Evolutionary conservation across 1,140 invertebrate genomes (phyloP).

Genomic region (Tetramorium parvispinum): DNA sequence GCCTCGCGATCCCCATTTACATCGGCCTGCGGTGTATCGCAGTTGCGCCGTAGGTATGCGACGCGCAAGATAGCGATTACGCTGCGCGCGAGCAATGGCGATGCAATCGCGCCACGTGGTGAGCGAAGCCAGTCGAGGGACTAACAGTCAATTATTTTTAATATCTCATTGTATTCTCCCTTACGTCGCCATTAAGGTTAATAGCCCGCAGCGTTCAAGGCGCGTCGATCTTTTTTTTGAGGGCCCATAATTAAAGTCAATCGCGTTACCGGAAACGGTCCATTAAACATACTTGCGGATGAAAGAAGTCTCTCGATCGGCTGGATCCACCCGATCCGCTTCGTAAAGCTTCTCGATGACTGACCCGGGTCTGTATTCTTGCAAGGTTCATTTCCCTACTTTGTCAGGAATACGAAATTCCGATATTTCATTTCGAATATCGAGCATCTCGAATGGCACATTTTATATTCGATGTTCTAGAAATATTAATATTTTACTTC

Average conservation of each 20-base stretch:
- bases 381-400: background rate
- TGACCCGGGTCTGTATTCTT: background rate
- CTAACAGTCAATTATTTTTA: slow-evolving; percentile 74
- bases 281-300: slow-evolving; percentile 66
- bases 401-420: background rate
- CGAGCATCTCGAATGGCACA: background rate
- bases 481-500: slow-evolving; percentile 1
- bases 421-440: background rate
- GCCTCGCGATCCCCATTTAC: slow-evolving; percentile 36
- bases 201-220: slow-evolving; percentile 70
- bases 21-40: slow-evolving; percentile 22
- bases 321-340: slow-evolving; percentile 15
- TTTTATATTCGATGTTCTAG: background rate
- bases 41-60: background rate
- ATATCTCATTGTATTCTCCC: slow-evolving; percentile 76
- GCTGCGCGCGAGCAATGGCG: slow-evolving; percentile 9
- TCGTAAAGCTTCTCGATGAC: background rate
- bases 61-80: slow-evolving; percentile 22
- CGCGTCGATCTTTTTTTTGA: slow-evolving; percentile 59
- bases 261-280: slow-evolving; percentile 74
- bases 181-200: slow-evolving; percentile 73
- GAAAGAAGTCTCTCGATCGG: slow-evolving; percentile 59
- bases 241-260: slow-evolving; percentile 74
- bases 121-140: slow-evolving; percentile 52
- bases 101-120: slow-evolving; percentile 1